Evolutionary conservation across 37 sponge, comb jelly and placozoan genomes (phyloP), one percentile per base, ranked within the genome.

Genomic region (Eunapius fragilis): DNA sequence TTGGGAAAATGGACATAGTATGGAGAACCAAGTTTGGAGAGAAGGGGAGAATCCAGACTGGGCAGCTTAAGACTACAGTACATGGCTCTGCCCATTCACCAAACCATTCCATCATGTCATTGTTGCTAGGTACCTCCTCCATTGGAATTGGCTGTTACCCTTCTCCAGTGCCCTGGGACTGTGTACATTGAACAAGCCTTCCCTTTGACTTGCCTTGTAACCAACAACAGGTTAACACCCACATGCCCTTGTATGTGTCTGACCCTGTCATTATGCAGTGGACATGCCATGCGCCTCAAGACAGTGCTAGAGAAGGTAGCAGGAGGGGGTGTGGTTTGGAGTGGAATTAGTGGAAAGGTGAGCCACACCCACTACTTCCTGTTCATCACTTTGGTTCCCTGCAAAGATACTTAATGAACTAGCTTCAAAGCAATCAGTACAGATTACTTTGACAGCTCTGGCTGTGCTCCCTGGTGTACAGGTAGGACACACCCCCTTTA

Each of bases 11-110:
- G 82, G 95, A 94, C 76, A 89, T 96, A 26, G 85, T 89, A 77
- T 96, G 97, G 97, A 23, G 89, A 41, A 89, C 95, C 19, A 82
- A 72, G 68, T 91, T 94, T 76, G 97, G 97, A 37, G 97, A 96
- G 81, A 89, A 67, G 68, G 97, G 97, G 12, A 35, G 97, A 23
- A 84, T 96, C 25, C 97, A 96, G 82, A 94, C 97, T 25, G 86
- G 92, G 22, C 93, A 91, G 17, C 82, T 96, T 24, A 86, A 93
- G 80, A 33, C 85, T 3, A 74, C 84, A 25, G 92, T 92, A 35
- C 38, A 74, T 49, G 25, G 1, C 33, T n/a, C 58, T 9, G 9
- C 47, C 47, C 47, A 4, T 45, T 45, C 47, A 4, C 47, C 78
- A 74, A 2, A 19, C 32, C 37, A 26, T 31, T 9, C 14, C 14